Conservation (phyloP, 1,140 invertebrate genomes). For the Rhopalosiphum padi region DNA sequence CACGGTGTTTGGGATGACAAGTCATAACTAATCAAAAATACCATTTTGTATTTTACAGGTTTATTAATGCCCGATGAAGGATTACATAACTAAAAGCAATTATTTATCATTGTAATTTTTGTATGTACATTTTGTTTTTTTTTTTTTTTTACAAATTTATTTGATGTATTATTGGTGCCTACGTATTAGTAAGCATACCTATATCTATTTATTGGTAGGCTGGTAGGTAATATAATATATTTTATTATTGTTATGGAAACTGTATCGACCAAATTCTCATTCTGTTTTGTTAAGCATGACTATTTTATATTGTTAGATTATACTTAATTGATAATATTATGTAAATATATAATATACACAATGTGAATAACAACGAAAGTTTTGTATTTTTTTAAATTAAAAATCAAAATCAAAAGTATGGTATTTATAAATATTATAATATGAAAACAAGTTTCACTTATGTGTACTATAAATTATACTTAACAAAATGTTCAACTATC, state of each 20-base stretch:
- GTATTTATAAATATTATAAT: too few species aligned
- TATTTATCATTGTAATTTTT: not conserved
- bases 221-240: not conserved
- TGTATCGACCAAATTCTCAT: not conserved
- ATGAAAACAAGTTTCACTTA: too few species aligned
- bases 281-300: not conserved
- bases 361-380: not conserved
- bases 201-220: not conserved
- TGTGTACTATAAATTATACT: too few species aligned
- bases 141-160: not conserved
- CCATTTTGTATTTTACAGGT: not conserved
- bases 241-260: not conserved
- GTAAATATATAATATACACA: not conserved
- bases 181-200: not conserved
- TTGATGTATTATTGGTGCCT: not conserved
- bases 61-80: constrained; percentile 33
- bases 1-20: not conserved
- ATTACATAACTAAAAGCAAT: not conserved
- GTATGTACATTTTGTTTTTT: not conserved
- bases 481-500: too few species aligned
- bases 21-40: not conserved
- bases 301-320: not conserved
- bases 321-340: not conserved
- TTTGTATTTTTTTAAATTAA: not conserved
- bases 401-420: not conserved